Evolutionary conservation across 1,140 invertebrate genomes (phyloP), one percentile per base, ranked within the genome.

Genomic region (Prorops nasuta): DNA sequence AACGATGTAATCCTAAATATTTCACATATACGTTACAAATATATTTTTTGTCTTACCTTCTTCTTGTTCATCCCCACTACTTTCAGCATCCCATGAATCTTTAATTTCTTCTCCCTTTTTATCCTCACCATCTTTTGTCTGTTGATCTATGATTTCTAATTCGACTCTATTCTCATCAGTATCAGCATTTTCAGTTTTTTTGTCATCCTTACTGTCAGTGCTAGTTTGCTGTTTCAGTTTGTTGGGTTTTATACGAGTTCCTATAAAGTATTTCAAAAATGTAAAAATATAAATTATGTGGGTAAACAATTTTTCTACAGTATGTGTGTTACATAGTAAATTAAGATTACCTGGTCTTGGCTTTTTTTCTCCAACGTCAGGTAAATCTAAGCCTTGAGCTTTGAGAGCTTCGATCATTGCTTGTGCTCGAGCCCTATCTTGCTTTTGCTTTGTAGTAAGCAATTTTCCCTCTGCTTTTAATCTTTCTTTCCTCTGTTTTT

Each of bases 391-490:
- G 28, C 92, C 92, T 73, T 93, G 88, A 20, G 89, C 90, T 77
- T 92, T 92, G 22, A 95, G 77, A 2, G 88, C 86, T 49, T 96
- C 91, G 35, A 98, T 77, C 79, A 94, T 85, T 31, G 90, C 90
- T 71, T 94, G 88, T 2, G 92, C 90, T 56, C 92, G 80, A 1
- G 90, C 89, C 52, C 88, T 83, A 57, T 94, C 92, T 58, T 92
- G 88, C 67, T 92, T 94, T 67, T 98, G 94, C 75, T 96, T 96
- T 1, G 89, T 83, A 3, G 94, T 96, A 22, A 98, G 73, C 17
- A 96, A 77, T 79, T 96, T 98, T 1, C 96, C 96, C 80, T 98
- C 94, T 17, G 90, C 91, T 72, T 97, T 98, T 28, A 96, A 75
- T 66, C 91, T 82, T 69, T 96, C 92, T 74, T 91, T 94, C 49